Evolutionary conservation across 2,113 vertebrate genomes (phyloP).

Genomic region (Lagopus muta): DNA sequence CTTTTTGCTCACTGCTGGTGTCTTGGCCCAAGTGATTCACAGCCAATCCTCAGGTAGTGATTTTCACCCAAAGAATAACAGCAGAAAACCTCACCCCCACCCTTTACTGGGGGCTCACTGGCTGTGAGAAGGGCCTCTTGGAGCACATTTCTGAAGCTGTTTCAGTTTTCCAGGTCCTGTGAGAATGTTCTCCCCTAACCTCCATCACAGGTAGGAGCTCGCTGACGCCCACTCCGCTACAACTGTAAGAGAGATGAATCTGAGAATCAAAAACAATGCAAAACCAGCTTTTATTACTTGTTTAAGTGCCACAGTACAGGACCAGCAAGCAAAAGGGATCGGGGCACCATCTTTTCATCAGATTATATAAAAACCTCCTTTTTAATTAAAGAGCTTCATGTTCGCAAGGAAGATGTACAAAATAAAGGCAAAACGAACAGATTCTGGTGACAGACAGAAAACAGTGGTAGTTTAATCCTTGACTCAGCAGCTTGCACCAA

Average conservation of each 20-base stretch:
- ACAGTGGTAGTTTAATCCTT: neutral
- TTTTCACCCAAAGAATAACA: neutral
- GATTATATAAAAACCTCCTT: neutral
- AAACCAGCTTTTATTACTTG: neutral
- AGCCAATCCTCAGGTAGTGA: neutral
- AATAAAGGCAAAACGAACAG: neutral
- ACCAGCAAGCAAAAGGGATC: neutral
- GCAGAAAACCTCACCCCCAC: neutral
- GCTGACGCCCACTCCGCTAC: neutral
- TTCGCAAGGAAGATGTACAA: neutral
- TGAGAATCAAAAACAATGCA: neutral
- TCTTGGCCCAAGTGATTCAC: neutral
- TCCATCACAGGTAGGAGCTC: neutral
- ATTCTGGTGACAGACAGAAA: neutral
- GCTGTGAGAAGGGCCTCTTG: no score
- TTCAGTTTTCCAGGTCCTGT: neutral
- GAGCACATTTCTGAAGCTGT: neutral
- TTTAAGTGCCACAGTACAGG: neutral
- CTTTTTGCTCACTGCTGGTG: accelerated
- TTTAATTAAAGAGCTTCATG: neutral
- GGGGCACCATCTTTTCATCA: neutral
- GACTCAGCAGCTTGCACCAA: neutral
- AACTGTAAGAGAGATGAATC: neutral
- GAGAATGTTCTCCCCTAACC: no score
- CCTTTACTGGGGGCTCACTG: neutral